These are phyloP conservation scores for Solen grandis DNA, from an alignment of 1,140 invertebrate species.

Conservation along the genomic window DNA sequence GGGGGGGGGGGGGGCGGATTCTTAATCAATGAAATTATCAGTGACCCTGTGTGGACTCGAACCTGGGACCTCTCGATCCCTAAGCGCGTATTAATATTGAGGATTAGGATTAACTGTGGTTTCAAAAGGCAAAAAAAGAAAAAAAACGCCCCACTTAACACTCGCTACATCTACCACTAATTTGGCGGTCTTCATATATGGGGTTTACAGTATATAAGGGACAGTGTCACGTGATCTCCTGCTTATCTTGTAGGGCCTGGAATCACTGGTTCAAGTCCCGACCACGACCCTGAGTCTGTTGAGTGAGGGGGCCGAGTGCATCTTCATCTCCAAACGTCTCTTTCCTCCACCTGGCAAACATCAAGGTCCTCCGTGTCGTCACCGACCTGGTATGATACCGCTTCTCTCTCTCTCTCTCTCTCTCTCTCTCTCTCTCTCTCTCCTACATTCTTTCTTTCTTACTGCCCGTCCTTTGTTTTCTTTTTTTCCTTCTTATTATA, in stretches of 20 bases:
- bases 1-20: too few relatives aligned
- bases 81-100: too few relatives aligned
- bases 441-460: background rate
- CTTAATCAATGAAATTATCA: too few relatives aligned
- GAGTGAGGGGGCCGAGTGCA: constrained; percentile 75
- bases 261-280: constrained; percentile 63
- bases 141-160: too few relatives aligned
- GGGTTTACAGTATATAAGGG: too few relatives aligned
- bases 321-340: constrained; percentile 74
- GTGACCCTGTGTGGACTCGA: too few relatives aligned
- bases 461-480: background rate
- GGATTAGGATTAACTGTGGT: too few relatives aligned
- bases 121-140: too few relatives aligned
- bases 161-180: too few relatives aligned
- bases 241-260: constrained; percentile 69
- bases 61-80: too few relatives aligned
- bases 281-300: constrained; percentile 65
- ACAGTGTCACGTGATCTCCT: too few relatives aligned
- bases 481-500: background rate
- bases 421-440: background rate
- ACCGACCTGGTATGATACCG: constrained; percentile 69
- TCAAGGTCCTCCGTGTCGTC: constrained; percentile 67
- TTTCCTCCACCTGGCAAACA: constrained; percentile 71
- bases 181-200: too few relatives aligned
- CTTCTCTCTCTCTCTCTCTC: background rate